Evolutionary conservation across 2,113 vertebrate genomes (phyloP).

Genomic region (Cyprinodon tularosa): DNA sequence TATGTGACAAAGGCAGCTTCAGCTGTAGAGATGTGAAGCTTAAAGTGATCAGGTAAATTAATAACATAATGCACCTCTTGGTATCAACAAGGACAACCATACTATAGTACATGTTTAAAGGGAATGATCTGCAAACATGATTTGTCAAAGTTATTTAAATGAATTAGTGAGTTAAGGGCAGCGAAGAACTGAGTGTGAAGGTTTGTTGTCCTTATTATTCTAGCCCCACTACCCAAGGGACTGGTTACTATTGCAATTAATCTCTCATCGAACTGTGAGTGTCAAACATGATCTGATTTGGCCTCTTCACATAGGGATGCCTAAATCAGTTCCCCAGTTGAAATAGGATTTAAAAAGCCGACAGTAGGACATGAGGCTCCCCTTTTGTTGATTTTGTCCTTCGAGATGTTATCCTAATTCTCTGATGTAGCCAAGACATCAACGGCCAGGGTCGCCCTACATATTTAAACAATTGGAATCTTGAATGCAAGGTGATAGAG

Average conservation of each 20-base stretch:
- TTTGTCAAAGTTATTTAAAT: constrained; percentile 58
- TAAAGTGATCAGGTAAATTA: constrained; percentile 3
- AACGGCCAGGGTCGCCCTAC: constrained; percentile 34
- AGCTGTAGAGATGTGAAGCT: not conserved
- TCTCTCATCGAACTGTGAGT: constrained; percentile 71
- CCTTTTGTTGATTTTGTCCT: constrained; percentile 55
- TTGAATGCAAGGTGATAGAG: constrained; percentile 61
- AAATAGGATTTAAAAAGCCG: constrained; percentile 58
- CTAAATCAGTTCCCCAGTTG: constrained; percentile 64
- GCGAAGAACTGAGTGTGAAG: constrained; percentile 36
- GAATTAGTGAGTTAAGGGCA: constrained; percentile 50
- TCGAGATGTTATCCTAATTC: constrained; percentile 45
- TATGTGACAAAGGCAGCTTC: not conserved
- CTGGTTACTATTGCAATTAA: constrained; percentile 70
- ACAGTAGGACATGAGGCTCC: constrained; percentile 49
- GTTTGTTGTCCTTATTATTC: constrained; percentile 55
- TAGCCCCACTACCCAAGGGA: constrained; percentile 40
- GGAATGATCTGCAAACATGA: constrained; percentile 29
- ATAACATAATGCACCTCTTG: not conserved
- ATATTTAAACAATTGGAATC: constrained; percentile 46
- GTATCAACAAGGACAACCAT: constrained; percentile 24
- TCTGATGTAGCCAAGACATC: constrained; percentile 31
- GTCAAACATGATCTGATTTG: constrained; percentile 78
- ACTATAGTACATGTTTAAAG: constrained; percentile 28
- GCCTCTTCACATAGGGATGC: constrained; percentile 47